Conservation (phyloP, 1,140 invertebrate genomes). For the Drosophila pectinifera region DNA sequence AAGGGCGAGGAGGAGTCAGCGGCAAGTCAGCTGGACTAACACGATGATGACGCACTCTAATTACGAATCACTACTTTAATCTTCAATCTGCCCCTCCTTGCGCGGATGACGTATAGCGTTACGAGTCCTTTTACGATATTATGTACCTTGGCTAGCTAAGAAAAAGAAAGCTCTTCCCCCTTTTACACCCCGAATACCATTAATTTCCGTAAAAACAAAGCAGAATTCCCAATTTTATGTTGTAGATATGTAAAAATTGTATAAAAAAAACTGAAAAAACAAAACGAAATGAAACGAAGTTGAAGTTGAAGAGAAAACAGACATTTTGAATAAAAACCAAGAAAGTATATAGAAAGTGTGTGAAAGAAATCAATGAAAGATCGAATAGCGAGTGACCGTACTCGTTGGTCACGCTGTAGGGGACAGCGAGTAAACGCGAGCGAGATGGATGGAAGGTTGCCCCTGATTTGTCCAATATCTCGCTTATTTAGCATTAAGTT, state of each 20-base stretch:
- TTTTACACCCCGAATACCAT: conserved; percentile 1
- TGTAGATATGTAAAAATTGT: conserved; percentile 82
- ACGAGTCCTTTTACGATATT: conserved; percentile 56
- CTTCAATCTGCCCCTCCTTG: conserved; percentile 24
- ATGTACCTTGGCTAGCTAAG: conserved; percentile 63
- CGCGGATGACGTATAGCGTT: conserved; percentile 23
- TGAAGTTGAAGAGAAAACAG: conserved; percentile 14
- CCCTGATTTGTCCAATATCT: too few species aligned
- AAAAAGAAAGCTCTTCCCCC: conserved; percentile 1
- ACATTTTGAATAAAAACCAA: conserved; percentile 22
- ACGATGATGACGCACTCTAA: conserved; percentile 1
- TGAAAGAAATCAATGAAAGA: not conserved
- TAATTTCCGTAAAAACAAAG: conserved; percentile 1
- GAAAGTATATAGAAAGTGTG: not conserved
- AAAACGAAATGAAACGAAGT: conserved; percentile 44
- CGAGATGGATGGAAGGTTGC: too few species aligned
- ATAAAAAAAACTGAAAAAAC: conserved; percentile 53
- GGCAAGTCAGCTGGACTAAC: conserved; percentile 17
- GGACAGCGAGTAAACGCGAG: too few species aligned
- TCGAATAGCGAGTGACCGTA: too few species aligned
- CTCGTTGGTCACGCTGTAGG: too few species aligned
- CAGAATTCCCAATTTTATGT: conserved; percentile 65
- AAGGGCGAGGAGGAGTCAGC: conserved; percentile 43
- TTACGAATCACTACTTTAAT: conserved; percentile 27
- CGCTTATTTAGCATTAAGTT: too few species aligned